These are phyloP conservation scores for Hepsetus odoe DNA, from an alignment of 2,113 vertebrate genomes.

Conservation along the genomic window DNA sequence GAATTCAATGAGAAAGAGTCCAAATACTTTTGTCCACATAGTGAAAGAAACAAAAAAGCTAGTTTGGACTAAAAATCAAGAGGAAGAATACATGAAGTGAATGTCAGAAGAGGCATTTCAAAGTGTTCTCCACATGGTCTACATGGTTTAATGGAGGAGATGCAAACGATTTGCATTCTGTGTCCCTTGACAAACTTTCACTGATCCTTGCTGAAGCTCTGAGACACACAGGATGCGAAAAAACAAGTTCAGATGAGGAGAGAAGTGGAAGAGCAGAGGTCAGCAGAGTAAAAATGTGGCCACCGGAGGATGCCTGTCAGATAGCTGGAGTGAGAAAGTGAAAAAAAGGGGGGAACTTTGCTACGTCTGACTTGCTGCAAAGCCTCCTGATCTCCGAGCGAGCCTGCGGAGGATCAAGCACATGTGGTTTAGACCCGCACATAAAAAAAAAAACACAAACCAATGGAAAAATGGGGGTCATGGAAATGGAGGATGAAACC, in stretches of 20 bases:
- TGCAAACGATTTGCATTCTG: not conserved
- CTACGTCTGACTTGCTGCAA: not conserved
- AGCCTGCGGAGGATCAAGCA: not conserved
- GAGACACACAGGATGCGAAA: not conserved
- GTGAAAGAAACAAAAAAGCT: no score
- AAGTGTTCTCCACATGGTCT: no score
- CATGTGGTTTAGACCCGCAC: not conserved
- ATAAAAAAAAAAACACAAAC: not conserved
- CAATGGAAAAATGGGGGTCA: not conserved
- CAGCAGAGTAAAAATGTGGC: not conserved
- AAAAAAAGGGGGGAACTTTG: not conserved
- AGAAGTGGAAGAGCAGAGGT: not conserved
- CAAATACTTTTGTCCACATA: no score
- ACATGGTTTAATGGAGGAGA: no score
- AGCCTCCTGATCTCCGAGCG: not conserved
- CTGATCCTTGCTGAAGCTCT: not conserved
- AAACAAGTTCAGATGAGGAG: not conserved
- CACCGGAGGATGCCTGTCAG: not conserved
- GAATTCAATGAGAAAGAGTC: no score
- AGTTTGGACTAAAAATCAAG: no score
- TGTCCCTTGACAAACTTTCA: not conserved
- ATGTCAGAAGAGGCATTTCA: no score
- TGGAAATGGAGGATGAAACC: not conserved
- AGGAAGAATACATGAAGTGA: no score
- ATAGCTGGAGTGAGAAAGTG: not conserved